Percentiles rank a stretch among this genome's conserved stretches.
These are phyloP conservation scores for Leucoraja erinaceus DNA, from an alignment of 2,113 vertebrate species.

Conservation along the genomic window DNA sequence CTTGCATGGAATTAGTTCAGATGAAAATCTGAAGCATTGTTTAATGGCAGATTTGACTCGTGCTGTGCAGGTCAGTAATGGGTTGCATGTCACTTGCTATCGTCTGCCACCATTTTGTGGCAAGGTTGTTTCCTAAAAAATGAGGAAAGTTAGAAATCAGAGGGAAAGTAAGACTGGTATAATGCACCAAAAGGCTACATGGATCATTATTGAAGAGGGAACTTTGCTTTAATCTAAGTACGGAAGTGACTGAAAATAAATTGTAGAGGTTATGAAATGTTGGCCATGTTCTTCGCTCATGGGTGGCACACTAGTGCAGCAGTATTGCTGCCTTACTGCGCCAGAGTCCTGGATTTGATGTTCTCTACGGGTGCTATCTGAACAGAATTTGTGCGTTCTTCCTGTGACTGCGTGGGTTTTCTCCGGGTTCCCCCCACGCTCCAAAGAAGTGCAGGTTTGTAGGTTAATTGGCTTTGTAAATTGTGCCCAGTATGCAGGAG, in stretches of 20 bases:
- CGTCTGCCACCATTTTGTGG: not conserved
- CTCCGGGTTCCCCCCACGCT: too few species aligned
- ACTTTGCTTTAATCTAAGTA: not conserved
- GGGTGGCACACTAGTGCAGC: too few species aligned
- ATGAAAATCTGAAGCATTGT: slow-evolving; percentile 68
- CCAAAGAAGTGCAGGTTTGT: too few species aligned
- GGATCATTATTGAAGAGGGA: not conserved
- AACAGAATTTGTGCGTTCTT: too few species aligned
- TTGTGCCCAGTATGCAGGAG: too few species aligned
- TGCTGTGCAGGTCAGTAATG: slow-evolving; percentile 65
- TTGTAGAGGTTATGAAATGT: not conserved
- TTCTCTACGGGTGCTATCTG: too few species aligned
- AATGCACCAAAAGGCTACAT: not conserved
- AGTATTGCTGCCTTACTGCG: too few species aligned
- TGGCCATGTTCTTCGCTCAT: not conserved
- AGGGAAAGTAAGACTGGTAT: not conserved
- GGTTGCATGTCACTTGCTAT: not conserved
- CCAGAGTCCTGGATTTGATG: too few species aligned
- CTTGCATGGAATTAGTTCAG: slow-evolving; percentile 67
- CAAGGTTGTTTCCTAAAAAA: not conserved
- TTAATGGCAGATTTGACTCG: slow-evolving; percentile 67
- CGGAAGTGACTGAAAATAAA: too few species aligned
- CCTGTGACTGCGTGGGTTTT: too few species aligned
- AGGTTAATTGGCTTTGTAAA: too few species aligned
- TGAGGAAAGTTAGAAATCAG: not conserved